A percentile compares a stretch with the other conserved stretches of the same genome.
phyloP scores from a whole-genome alignment of 2,888 invertebrate species.

The Heliconius ethilla region DNA sequence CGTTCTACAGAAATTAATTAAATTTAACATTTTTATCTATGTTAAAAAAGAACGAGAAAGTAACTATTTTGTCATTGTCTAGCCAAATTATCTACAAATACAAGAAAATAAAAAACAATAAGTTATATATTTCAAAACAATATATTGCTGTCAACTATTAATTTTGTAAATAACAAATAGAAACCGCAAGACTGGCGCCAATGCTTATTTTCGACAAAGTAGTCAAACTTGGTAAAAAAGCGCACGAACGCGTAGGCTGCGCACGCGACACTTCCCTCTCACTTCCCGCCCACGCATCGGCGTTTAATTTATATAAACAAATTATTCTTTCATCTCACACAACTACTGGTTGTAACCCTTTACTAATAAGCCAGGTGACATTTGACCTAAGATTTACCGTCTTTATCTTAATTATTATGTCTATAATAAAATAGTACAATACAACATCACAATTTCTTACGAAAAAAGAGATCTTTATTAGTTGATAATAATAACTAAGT shows the following conservation, averaged over 20 bases:
- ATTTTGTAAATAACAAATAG: slow-evolving; percentile 47
- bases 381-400: slow-evolving; percentile 29
- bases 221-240: slow-evolving; percentile 58
- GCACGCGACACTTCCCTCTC: slow-evolving; percentile 67
- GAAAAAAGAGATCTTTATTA: not conserved
- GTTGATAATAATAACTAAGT: not conserved
- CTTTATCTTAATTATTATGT: slow-evolving; percentile 1
- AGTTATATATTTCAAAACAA: not conserved
- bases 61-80: not conserved
- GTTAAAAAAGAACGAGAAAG: not conserved
- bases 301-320: slow-evolving; percentile 72
- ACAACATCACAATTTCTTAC: not conserved
- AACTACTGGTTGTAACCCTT: slow-evolving; percentile 65
- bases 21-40: too few relatives aligned
- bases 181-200: slow-evolving; percentile 49
- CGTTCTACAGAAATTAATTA: too few relatives aligned
- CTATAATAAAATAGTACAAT: not conserved
- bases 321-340: slow-evolving; percentile 69
- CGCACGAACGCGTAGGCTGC: slow-evolving; percentile 68
- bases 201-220: slow-evolving; percentile 59
- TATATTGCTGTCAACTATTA: slow-evolving; percentile 3
- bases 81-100: not conserved
- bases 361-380: slow-evolving; percentile 32
- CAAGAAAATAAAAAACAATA: not conserved
- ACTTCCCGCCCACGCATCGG: slow-evolving; percentile 61